Evolutionary conservation across 1,140 invertebrate species (phyloP).

Genomic region (Patella vulgata): DNA sequence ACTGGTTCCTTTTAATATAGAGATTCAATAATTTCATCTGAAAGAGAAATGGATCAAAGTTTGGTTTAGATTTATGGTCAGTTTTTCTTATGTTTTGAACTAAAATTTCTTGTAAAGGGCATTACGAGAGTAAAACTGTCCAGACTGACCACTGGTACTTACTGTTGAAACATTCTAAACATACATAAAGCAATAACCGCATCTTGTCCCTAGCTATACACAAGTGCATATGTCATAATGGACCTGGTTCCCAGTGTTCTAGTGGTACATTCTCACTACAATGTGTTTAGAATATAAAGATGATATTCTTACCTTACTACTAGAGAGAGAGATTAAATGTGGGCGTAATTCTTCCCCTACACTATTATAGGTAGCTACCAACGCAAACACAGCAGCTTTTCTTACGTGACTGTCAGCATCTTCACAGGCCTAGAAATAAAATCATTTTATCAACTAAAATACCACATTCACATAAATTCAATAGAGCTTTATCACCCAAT

Average conservation of each 20-base stretch:
- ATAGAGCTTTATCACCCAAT: no score
- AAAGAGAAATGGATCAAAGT: conserved; percentile 30
- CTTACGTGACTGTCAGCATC: conserved; percentile 87
- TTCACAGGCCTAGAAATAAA: conserved; percentile 79
- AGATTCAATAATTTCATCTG: conserved; percentile 77
- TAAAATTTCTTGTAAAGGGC: no score
- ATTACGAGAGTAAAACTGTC: no score
- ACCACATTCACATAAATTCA: background rate
- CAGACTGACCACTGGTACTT: no score
- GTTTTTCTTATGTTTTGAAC: no score
- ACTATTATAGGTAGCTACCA: conserved; percentile 89
- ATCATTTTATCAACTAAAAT: background rate
- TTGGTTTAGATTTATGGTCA: conserved; percentile 1
- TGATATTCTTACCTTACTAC: conserved; percentile 76
- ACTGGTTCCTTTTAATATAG: conserved; percentile 75
- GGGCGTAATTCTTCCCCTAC: conserved; percentile 87
- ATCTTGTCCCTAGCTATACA: no score
- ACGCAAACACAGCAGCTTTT: conserved; percentile 94
- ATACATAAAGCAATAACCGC: no score
- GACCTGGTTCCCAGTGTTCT: no score
- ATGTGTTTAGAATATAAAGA: no score
- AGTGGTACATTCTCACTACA: no score
- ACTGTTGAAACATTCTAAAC: no score
- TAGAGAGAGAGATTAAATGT: conserved; percentile 80
- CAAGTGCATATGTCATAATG: no score